Percentiles rank a stretch among this genome's conserved stretches.
Conservation (phyloP, 2,888 invertebrate genomes). For the Plagodis pulveraria region DNA sequence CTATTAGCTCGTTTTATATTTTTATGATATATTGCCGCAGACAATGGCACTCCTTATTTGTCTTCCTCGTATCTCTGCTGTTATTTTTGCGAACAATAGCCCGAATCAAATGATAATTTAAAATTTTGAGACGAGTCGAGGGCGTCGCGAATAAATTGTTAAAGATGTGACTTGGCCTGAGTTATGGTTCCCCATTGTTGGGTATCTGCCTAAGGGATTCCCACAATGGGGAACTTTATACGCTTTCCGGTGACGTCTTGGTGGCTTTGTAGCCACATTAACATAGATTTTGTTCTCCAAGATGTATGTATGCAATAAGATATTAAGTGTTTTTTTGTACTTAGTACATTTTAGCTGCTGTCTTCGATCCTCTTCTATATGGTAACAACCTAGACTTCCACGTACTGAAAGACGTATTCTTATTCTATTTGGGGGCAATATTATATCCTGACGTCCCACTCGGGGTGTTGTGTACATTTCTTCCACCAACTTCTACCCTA, state of each 20-base stretch:
- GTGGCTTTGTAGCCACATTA: conserved; percentile 5
- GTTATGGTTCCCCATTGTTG: conserved; percentile 43
- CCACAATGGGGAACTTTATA: conserved; percentile 31
- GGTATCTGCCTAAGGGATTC: conserved; percentile 17
- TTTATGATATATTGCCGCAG: conserved; percentile 70
- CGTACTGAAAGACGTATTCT: no score
- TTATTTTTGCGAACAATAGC: conserved; percentile 66
- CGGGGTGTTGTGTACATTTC: no score
- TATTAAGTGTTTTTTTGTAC: no score
- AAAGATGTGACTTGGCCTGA: conserved; percentile 54
- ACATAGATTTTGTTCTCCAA: neutral
- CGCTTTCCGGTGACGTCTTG: conserved; percentile 15
- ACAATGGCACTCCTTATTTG: conserved; percentile 71
- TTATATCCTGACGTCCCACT: no score
- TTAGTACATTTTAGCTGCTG: no score
- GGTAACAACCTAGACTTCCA: no score
- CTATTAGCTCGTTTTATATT: conserved; percentile 42
- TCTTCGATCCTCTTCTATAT: no score
- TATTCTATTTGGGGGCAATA: no score
- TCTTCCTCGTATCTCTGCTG: conserved; percentile 62
- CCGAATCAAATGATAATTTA: conserved; percentile 71
- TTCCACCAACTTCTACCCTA: no score
- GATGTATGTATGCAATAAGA: no score
- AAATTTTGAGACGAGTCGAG: conserved; percentile 49
- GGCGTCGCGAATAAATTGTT: conserved; percentile 56